Evolutionary conservation across 2,797 vertebrate genomes (phyloP), one percentile per base, ranked within the genome.

Genomic region (Sylvia borin): DNA sequence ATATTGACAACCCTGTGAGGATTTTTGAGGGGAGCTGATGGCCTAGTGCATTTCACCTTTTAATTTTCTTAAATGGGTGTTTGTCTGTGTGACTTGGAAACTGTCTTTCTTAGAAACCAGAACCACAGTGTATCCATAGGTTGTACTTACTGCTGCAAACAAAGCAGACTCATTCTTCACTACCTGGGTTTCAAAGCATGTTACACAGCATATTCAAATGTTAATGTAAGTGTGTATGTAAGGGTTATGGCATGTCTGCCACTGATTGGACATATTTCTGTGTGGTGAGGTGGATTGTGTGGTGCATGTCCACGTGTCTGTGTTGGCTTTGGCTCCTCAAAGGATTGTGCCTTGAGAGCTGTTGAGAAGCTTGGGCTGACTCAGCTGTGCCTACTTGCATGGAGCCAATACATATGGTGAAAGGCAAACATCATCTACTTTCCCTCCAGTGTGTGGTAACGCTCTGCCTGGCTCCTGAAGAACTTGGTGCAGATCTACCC

Each of bases 171-270:
- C 26, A 7, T 8, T 73, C 51, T 51, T 89, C 40, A 1, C 57
- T 74, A 29, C 4, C 24, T 66, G 13, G 13, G 5, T 50, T 71
- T 62, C 62, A 54, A 38, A 65, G 50, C 5, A 51, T 1, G 21
- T 13, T 62, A 25, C 20, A 68, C 77, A 85, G 16, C 14, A 8
- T 26, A 34, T 36, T 1, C 34, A 76, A 60, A 64, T 16, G 2
- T 26, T 73, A 18, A 8, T 47, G 0, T 11, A 51, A 17, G 4
- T 20, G 20, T 55, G 8, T 11, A 20, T 62, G 74, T 57, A 53
- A 47, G 34, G 24, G 20, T n/a, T 50, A 5, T 10, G 20, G 34
- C 29, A 40, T 0, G 0, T 32, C 18, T 18, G 17, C 11, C 14
- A 10, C 9, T 40, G n/a, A 10, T 2, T 42, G 58, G 53, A 48